Base-by-base conservation (phyloP, 2,113 vertebrate genomes). In the Odocoileus virginianus region DNA sequence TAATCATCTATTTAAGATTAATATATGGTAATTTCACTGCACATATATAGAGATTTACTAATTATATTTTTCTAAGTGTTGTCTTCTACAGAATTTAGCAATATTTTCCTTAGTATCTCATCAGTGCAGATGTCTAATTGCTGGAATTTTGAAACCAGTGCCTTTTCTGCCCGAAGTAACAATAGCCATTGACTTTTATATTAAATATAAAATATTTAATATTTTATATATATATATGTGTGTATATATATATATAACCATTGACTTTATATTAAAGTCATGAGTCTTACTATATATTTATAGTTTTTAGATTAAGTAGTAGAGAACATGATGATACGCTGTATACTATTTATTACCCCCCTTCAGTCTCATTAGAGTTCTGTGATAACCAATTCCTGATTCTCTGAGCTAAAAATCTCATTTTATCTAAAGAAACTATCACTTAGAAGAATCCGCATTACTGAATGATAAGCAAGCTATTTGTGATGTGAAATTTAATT, bases 61-160 rank as follows among this genome's bases (percentile, higher is more conserved):
- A 91, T 95, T 96, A 76, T 98, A 96, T 98, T 97, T 98, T 98
- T 89, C 7, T 97, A 94, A 98, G 12, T 13, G 50, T 43, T 96
- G 47, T 95, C 58, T 98, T 19, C 55, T 97, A 96, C 16, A 92
- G 79, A 40, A 96, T 43, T 60, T 94, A 98, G 79, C 1, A 89
- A 23, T 61, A 93, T 97, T 98, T 97, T 98, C 92, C 88, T 54
- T 55, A 30, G 15, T 94, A 91, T 97, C 81, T 97, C 81, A 81
- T 3, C 96, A 97, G 30, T 81, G 36, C 85, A 98, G 96, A 97
- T 54, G 92, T 74, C 91, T 96, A 28, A 87, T 61, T 95, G 86
- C 87, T 78, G 54, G 2, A 57, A 98, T 36, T 97, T 36, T 87
- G 60, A 71, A 96, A 13, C 27, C 85, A 97, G 79, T 57, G 2